Evolutionary conservation across 2,888 invertebrate genomes (phyloP), one percentile per base, ranked within the genome.

Genomic region (Drosophila mimica): DNA sequence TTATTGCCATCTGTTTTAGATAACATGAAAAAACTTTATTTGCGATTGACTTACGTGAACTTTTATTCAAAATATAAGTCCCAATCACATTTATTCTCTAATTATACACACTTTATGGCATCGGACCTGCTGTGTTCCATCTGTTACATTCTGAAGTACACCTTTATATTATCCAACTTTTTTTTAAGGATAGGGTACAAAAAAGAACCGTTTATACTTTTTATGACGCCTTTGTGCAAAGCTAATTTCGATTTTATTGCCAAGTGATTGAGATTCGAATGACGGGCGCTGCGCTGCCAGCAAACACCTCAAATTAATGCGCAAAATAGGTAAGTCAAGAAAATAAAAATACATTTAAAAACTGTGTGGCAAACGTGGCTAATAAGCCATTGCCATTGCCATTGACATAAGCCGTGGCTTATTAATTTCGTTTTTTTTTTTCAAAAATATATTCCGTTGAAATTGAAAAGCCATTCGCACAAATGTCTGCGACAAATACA

Each of bases 161-260:
- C 13, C 6, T 11, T 46, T 25, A 15, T 1, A 1, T 15, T 15
- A 15, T 15, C 46, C 15, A 15, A 8, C 15, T 8, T 2, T 46
- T 4, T 25, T 25, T 0, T 15, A 15, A 25, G 8, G 2, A 8
- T 15, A 46, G 46, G 25, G 46, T 46, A 46, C 25, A 28, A 20
- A 76, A 54, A 60, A 67, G 73, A 68, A 72, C 54, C 72, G 64
- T 62, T 78, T 80, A 76, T 80, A 65, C 67, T 76, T 80, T 80
- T 78, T 71, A 82, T 88, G 75, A 86, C 73, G 86, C 69, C 74
- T 86, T 86, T 90, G 88, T 81, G 81, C 70, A 80, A 89, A 90
- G 90, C 89, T 90, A 91, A 90, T 90, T 90, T 89, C 82, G 78
- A 89, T 89, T 88, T 89, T 90, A 88, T 89, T 90, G 89, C 77